Evolutionary conservation across 1,140 invertebrate species (phyloP).

Genomic region (Bradynema listronoti): DNA sequence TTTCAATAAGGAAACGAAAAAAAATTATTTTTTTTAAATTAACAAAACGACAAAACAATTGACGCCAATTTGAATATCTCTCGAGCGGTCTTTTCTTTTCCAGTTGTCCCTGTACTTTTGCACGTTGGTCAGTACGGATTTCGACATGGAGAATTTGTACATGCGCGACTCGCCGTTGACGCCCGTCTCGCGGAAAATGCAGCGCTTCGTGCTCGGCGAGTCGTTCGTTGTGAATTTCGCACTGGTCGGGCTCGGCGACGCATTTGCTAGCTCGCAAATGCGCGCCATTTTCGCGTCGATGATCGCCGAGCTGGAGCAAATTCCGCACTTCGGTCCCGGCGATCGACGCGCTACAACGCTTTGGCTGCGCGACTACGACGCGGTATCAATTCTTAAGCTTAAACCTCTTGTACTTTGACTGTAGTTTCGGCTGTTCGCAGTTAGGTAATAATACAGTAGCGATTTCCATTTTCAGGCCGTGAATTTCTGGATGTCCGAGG

Average conservation of each 20-base stretch:
- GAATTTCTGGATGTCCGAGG: conserved; percentile 46
- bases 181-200: conserved; percentile 50
- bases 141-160: conserved; percentile 55
- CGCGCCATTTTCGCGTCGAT: conserved; percentile 41
- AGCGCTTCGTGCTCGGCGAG: conserved; percentile 47
- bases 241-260: conserved; percentile 39
- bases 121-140: conserved; percentile 50
- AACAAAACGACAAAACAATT: too few relatives aligned
- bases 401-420: too few relatives aligned
- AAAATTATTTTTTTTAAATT: too few relatives aligned
- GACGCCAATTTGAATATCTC: too few relatives aligned
- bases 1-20: too few relatives aligned
- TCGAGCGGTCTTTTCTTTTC: conserved; percentile 17
- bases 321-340: conserved; percentile 44
- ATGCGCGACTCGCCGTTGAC: conserved; percentile 47
- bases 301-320: conserved; percentile 43
- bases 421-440: too few relatives aligned
- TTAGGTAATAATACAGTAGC: background rate
- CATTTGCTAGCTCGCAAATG: conserved; percentile 33
- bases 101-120: conserved; percentile 39
- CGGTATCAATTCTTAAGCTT: too few relatives aligned
- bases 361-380: conserved; percentile 47
- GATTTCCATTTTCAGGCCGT: conserved; percentile 36
- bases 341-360: conserved; percentile 38
- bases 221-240: conserved; percentile 53